phyloP scores from a whole-genome alignment of 2,113 vertebrate species.

The Nothocercus julius region DNA sequence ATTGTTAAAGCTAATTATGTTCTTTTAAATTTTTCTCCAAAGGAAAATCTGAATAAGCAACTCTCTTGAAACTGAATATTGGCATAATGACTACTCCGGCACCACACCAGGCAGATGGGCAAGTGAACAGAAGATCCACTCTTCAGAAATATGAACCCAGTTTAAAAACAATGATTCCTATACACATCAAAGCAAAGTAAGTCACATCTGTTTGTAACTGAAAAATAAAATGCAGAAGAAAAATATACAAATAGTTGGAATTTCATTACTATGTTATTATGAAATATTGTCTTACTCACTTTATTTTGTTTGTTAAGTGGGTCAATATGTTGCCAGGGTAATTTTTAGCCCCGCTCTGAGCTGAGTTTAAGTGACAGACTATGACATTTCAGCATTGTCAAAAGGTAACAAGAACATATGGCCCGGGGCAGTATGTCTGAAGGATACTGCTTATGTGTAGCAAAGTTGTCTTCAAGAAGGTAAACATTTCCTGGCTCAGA shows the following conservation, averaged over 20 bases:
- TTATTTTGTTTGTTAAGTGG: background rate
- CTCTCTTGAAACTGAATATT: background rate
- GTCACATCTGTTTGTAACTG: background rate
- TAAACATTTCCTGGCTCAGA: background rate
- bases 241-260: background rate
- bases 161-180: constrained; percentile 74
- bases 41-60: background rate
- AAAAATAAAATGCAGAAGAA: background rate
- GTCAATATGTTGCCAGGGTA: background rate
- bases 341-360: background rate
- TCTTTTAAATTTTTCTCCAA: background rate
- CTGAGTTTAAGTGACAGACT: background rate
- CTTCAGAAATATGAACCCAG: constrained; percentile 75
- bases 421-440: background rate
- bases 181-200: constrained; percentile 59
- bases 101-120: constrained; percentile 12
- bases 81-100: constrained; percentile 23
- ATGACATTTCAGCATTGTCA: background rate
- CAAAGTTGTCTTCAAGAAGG: background rate
- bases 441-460: background rate
- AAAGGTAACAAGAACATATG: background rate
- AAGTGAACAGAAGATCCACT: constrained; percentile 5
- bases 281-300: background rate
- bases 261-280: background rate
- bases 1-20: background rate